Conservation (phyloP, 1,140 invertebrate species). For the Meloidogyne floridensis region DNA sequence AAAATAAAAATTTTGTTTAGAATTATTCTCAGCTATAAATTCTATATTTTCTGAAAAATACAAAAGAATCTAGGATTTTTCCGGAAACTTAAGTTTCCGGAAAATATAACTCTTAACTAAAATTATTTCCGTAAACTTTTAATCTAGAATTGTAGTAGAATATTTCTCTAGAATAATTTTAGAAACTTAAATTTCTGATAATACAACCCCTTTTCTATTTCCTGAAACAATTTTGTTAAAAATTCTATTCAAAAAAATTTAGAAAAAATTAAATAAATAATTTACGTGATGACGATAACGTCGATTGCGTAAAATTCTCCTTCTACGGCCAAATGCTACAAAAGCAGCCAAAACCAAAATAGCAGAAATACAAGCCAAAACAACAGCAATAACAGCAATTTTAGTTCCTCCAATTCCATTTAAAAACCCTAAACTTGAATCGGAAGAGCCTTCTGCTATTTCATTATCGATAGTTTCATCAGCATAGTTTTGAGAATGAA, state of each 20-base stretch:
- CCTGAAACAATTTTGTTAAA: no score
- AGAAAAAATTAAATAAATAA: background rate
- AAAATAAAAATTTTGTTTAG: background rate
- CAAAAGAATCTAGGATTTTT: no score
- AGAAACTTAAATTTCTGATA: no score
- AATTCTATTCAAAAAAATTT: no score
- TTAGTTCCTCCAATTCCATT: background rate
- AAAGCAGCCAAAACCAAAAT: background rate
- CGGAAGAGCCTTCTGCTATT: background rate
- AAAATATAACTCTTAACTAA: no score
- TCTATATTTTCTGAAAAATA: no score
- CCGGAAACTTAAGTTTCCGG: no score
- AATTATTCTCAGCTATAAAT: no score
- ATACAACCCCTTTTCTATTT: no score
- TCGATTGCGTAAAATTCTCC: background rate
- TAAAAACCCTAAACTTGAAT: background rate
- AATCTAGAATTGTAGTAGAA: no score
- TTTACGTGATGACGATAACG: background rate
- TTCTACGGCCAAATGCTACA: background rate
- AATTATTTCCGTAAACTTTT: no score
- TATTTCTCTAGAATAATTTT: no score
- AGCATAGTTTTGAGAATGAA: background rate
- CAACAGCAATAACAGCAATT: constrained; percentile 6
- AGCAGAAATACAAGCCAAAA: background rate
- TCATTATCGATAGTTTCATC: background rate